phyloP scores from a whole-genome alignment of 1,140 invertebrate species.

The Drosophila paulistorum region DNA sequence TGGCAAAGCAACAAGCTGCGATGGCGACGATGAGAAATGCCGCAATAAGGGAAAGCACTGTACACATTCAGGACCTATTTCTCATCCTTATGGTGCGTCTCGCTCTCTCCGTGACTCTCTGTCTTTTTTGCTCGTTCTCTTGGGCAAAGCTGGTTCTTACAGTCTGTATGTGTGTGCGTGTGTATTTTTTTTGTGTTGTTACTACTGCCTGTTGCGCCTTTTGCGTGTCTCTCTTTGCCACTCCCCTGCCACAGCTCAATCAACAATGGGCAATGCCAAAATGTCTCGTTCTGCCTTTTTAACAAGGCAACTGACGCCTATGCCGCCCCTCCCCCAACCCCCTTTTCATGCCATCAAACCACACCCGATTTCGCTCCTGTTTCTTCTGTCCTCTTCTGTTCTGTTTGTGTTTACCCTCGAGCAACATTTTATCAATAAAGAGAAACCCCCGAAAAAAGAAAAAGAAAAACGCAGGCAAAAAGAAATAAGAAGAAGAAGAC shows the following conservation, averaged over 20 bases:
- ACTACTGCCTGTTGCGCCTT: conserved; percentile 72
- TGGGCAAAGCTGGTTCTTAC: conserved; percentile 17
- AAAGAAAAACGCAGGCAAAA: conserved; percentile 7
- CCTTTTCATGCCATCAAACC: not conserved
- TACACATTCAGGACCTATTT: conserved; percentile 5
- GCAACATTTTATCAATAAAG: conserved; percentile 40
- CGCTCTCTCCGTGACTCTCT: conserved; percentile 24
- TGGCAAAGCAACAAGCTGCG: conserved; percentile 77
- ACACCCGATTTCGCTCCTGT: conserved; percentile 5
- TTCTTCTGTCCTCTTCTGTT: not conserved
- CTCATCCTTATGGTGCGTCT: conserved; percentile 17
- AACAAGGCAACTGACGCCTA: conserved; percentile 62
- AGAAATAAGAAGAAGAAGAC: not conserved
- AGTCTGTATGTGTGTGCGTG: conserved; percentile 8
- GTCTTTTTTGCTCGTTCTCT: not conserved
- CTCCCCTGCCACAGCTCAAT: conserved; percentile 24
- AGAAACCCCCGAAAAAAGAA: conserved; percentile 21
- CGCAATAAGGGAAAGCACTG: conserved; percentile 5
- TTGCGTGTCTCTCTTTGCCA: conserved; percentile 51
- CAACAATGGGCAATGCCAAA: conserved; percentile 69
- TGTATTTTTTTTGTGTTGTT: conserved; percentile 1
- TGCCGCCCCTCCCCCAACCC: not conserved
- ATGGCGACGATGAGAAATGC: conserved; percentile 65
- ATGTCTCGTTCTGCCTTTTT: conserved; percentile 72
- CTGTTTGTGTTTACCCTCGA: conserved; percentile 39